Evolutionary conservation across 2,113 vertebrate genomes (phyloP), one percentile per base, ranked within the genome.

Genomic region (Conger conger): DNA sequence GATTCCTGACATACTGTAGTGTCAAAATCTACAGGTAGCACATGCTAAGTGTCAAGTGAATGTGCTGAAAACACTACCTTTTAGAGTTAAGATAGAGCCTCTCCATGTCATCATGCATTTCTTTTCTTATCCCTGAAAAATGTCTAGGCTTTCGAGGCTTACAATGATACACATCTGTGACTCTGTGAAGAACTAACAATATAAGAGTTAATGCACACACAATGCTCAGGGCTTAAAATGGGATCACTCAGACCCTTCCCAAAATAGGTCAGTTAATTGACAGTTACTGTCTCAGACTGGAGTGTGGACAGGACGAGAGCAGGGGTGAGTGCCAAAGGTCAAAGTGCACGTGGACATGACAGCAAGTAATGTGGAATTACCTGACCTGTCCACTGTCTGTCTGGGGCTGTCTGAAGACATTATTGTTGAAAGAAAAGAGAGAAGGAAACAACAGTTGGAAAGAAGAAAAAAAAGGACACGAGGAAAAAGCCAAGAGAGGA

Each of bases 311-410:
- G 37, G n/a, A n/a, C 35, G 68, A 76, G 17, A 11, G 63, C 18
- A 80, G 35, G 18, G 53, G 40, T 18, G 23, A 73, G 54, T 54
- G 37, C 73, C 13, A 38, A 79, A 68, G 84, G 38, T 85, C 53
- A 73, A n/a, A 83, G 17, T 63, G 38, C 60, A 73, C 38, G 20
- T 18, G 60, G 35, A 40, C 68, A 60, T 76, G 37, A 77, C n/a
- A 30, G 15, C 23, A 45, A 57, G 37, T 36, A 4, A 80, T 90
- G 86, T 53, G 63, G 83, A 81, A 27, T 94, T 94, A 94, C 93
- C 93, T 94, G 86, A 91, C 33, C 36, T 89, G 85, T 89, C 88
- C 93, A 87, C 91, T 92, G 87, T 86, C 87, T 90, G 89, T 89
- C 88, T 86, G 37, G 15, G n/a, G 20, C n/a, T 76, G n/a, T 91